phyloP scores from a whole-genome alignment of 1,140 invertebrate species.

The Diuraphis noxia region DNA sequence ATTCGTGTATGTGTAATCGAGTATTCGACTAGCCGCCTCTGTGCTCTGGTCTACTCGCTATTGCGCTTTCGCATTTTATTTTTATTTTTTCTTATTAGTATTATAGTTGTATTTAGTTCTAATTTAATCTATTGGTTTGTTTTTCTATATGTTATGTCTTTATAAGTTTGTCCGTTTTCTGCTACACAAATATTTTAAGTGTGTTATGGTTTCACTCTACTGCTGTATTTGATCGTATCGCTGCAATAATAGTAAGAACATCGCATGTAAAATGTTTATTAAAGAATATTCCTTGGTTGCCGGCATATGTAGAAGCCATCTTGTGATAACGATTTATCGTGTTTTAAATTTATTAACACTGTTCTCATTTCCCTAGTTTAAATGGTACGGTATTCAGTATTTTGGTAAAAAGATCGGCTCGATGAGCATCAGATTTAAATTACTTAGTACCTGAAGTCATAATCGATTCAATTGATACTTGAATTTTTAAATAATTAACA shows the following conservation, averaged over 20 bases:
- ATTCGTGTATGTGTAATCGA: neutral
- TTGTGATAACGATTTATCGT: conserved; percentile 17
- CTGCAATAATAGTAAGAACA: neutral
- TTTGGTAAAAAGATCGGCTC: neutral
- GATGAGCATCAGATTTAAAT: neutral
- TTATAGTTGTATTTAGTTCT: conserved; percentile 12
- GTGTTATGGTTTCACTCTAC: neutral
- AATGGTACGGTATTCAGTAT: neutral
- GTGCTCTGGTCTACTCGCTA: neutral
- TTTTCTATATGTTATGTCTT: neutral
- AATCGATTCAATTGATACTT: neutral
- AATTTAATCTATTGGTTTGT: neutral
- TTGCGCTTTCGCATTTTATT: neutral
- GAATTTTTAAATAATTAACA: neutral
- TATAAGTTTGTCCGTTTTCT: neutral
- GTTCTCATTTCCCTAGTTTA: neutral
- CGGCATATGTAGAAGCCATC: conserved; percentile 40
- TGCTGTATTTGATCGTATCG: neutral
- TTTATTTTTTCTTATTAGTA: neutral
- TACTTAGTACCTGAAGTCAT: neutral
- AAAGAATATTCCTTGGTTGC: neutral
- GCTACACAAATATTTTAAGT: neutral
- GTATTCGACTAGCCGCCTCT: conserved; percentile 13
- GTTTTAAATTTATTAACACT: neutral
- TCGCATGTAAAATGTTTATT: conserved; percentile 19